A percentile compares a stretch with the other conserved stretches of the same genome.
phyloP scores from a whole-genome alignment of 2,797 vertebrate species.

The Coluber constrictor region DNA sequence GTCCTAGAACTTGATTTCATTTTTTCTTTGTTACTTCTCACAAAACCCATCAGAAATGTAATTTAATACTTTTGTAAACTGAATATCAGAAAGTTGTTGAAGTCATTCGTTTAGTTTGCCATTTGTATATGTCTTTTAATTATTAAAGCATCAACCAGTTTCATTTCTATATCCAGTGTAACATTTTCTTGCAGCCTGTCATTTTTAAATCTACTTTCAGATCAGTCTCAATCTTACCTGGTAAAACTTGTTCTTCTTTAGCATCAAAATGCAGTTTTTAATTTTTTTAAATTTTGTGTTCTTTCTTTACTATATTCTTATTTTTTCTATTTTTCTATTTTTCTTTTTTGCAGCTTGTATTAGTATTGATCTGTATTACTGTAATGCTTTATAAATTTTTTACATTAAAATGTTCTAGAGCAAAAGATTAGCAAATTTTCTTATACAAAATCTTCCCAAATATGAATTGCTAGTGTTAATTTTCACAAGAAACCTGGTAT shows the following conservation, averaged over 20 bases:
- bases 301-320: background rate
- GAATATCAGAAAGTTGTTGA: background rate
- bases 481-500: background rate
- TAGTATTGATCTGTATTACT: background rate
- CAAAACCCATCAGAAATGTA: background rate
- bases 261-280: background rate
- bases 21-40: background rate
- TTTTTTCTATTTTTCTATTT: background rate
- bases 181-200: background rate
- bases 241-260: background rate
- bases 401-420: background rate
- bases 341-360: background rate
- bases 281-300: background rate
- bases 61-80: background rate
- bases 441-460: background rate
- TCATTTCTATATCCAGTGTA: background rate
- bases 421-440: background rate
- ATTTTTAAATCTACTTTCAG: background rate
- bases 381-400: background rate
- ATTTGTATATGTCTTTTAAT: background rate
- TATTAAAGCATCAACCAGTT: background rate
- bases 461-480: background rate
- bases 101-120: background rate
- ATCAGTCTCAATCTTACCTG: background rate
- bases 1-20: background rate